Base-by-base conservation (phyloP, 2,888 invertebrate genomes). In the Kryphioiulus occultus region DNA sequence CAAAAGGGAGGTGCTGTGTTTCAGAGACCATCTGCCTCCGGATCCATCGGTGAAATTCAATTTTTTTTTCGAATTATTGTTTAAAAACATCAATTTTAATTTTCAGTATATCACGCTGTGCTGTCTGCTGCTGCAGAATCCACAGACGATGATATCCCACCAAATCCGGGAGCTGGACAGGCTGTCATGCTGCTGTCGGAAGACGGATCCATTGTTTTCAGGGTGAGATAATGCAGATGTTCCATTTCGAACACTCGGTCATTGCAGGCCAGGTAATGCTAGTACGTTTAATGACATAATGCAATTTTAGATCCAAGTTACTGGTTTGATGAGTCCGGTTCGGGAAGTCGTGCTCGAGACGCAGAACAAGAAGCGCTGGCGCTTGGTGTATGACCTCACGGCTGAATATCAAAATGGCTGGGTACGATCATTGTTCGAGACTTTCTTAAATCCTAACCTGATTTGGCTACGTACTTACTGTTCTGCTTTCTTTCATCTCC, bases 31-130 rank as follows among this genome's bases (percentile, higher is more conserved):
- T 35, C 35, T 35, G 35, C 35, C 35, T 35, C 35, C 35, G 35
- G 35, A 35, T 35, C 35, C 35, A 35, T 35, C 35, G 3, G 7
- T 35, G 35, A 35, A 35, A 2, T 35, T 35, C 35, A 35, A 35
- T 4, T 35, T 35, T 35, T 35, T 7, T 35, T 35, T 35, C 35
- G 35, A 35, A 35, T 35, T 35, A 35, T 2, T 35, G 35, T 35
- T n/a, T 78, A 15, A 84, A 84, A 26, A 42, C n/a, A 35, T 35
- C 19, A 32, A 39, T 78, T 68, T 85, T 87, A 26, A 42, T 85
- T 84, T 88, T 47, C 86, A 89, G 89, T 89, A 15, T 89, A 89
- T 53, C 89, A 90, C 39, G 89, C 90, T 1, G 89, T 89, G 30
- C 85, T 90, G 83, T 89, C 89, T 7, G 84, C 68, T 12, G 83